Percentiles rank a stretch among this genome's conserved stretches.
Evolutionary conservation across 2,113 vertebrate species (phyloP).

Genomic region (Anguilla rostrata): DNA sequence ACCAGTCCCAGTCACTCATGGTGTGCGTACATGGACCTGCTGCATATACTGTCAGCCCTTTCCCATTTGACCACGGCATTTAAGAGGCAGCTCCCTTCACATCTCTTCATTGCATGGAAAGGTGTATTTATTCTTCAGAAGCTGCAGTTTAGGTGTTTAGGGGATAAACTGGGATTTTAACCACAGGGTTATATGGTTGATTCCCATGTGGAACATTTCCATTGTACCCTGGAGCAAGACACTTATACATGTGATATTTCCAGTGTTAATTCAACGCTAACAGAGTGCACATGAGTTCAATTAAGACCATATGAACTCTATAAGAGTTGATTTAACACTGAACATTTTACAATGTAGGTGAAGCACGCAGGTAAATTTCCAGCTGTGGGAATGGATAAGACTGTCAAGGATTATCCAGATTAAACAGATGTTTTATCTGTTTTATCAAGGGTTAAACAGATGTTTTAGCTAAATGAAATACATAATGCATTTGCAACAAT

Average conservation of each 20-base stretch:
- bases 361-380: background rate
- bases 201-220: background rate
- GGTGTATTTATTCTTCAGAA: background rate
- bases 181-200: background rate
- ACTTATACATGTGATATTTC: no score
- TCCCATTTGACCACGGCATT: background rate
- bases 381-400: background rate
- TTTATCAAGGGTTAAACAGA: no score
- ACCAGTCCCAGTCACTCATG: background rate
- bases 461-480: no score
- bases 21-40: background rate
- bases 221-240: background rate
- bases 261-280: no score
- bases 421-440: no score
- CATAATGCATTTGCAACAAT: no score
- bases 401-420: no score
- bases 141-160: background rate
- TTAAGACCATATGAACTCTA: no score
- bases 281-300: no score
- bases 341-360: no score
- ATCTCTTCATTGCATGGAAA: background rate
- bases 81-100: background rate
- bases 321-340: no score
- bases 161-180: background rate
- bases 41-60: background rate